These are phyloP conservation scores for Acanthosoma haemorrhoidale DNA, from an alignment of 2,888 invertebrate genomes.

Conservation along the genomic window DNA sequence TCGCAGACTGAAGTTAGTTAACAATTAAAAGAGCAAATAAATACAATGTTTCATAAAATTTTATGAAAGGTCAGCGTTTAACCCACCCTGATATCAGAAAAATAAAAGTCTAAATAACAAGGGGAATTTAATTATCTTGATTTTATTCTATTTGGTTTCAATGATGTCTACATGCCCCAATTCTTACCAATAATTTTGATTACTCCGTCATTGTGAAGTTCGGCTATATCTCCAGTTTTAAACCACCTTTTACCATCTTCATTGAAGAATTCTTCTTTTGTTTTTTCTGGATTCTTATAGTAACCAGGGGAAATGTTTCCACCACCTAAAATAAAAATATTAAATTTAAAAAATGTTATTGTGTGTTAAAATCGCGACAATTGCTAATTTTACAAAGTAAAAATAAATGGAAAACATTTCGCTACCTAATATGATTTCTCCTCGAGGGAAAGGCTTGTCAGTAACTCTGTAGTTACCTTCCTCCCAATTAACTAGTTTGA, in stretches of 20 bases:
- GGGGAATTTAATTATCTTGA: too few relatives aligned
- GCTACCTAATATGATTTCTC: conserved; percentile 64
- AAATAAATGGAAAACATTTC: not conserved
- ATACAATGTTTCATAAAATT: too few relatives aligned
- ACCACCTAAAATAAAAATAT: conserved; percentile 64
- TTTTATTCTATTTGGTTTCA: too few relatives aligned
- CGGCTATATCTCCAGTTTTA: conserved; percentile 92
- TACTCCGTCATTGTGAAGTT: conserved; percentile 87
- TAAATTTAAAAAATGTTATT: conserved; percentile 57
- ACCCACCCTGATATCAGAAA: too few relatives aligned
- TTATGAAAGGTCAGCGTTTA: too few relatives aligned
- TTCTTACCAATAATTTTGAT: conserved; percentile 93
- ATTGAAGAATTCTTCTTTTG: conserved; percentile 81
- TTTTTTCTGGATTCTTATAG: conserved; percentile 83
- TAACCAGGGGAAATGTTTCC: conserved; percentile 90
- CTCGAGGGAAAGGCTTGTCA: conserved; percentile 80
- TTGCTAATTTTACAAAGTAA: conserved; percentile 7
- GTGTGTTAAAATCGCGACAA: not conserved
- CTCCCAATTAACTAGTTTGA: conserved; percentile 85
- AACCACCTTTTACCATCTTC: conserved; percentile 84
- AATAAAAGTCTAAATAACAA: too few relatives aligned
- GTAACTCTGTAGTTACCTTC: conserved; percentile 86
- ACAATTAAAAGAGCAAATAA: too few relatives aligned
- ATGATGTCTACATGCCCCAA: too few relatives aligned
- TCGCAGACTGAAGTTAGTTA: too few relatives aligned